Evolutionary conservation across 37 sponge, comb jelly and placozoan genomes (phyloP).

Genomic region (Cliona cf. orientalis): DNA sequence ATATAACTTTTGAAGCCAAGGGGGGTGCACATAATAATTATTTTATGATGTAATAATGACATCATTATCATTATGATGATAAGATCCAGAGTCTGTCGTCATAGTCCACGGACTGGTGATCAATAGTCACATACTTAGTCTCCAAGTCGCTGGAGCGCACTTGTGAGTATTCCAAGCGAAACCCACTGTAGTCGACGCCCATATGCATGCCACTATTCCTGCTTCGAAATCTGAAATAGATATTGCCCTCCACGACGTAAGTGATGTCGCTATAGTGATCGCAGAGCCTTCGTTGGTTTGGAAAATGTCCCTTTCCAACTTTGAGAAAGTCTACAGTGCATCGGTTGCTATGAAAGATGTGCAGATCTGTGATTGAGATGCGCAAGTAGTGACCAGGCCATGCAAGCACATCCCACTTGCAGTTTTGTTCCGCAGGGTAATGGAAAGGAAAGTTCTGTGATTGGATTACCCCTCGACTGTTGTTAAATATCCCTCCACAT

Average conservation of each 20-base stretch:
- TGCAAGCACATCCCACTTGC: conserved; percentile 33
- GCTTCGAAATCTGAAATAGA: conserved; percentile 12
- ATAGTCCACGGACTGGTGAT: too few relatives aligned
- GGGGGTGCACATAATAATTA: too few relatives aligned
- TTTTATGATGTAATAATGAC: too few relatives aligned
- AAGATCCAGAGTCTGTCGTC: too few relatives aligned
- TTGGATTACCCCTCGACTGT: conserved; percentile 11
- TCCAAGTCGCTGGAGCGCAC: too few relatives aligned
- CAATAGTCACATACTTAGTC: too few relatives aligned
- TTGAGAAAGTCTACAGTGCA: conserved; percentile 52
- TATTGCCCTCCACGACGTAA: conserved; percentile 13
- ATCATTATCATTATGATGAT: too few relatives aligned
- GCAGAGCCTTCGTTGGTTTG: conserved; percentile 34
- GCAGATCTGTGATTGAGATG: conserved; percentile 18
- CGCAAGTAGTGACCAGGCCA: conserved; percentile 23
- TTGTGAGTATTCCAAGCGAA: too few relatives aligned
- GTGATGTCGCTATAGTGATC: conserved; percentile 17
- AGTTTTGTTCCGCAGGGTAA: conserved; percentile 52
- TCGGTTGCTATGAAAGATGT: background rate
- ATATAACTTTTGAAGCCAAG: too few relatives aligned
- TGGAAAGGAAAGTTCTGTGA: conserved; percentile 38
- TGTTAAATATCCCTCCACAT: conserved; percentile 15
- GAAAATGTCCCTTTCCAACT: conserved; percentile 31
- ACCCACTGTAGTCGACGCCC: too few relatives aligned
- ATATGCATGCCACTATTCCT: too few relatives aligned